Evolutionary conservation across 2,113 vertebrate species (phyloP).

Genomic region (Diglossa brunneiventris): DNA sequence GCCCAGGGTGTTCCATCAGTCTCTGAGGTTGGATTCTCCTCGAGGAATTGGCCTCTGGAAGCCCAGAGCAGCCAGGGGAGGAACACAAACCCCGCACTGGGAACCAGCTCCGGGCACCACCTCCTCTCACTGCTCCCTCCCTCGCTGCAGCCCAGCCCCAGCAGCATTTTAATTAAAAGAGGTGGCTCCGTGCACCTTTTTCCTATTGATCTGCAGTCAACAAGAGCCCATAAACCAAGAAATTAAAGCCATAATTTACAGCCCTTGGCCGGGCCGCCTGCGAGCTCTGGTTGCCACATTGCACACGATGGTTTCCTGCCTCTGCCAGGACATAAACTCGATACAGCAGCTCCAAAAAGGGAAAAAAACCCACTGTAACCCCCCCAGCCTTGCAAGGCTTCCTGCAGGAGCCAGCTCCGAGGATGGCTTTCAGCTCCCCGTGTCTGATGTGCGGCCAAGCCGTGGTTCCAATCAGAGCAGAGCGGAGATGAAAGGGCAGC

Average conservation of each 20-base stretch:
- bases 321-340: background rate
- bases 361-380: too few relatives aligned
- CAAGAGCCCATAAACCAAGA: background rate
- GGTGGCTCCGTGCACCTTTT: conserved; percentile 18
- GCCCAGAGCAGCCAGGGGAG: background rate
- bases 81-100: background rate
- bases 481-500: conserved; percentile 80
- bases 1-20: background rate
- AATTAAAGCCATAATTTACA: conserved; percentile 22
- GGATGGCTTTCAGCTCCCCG: conserved; percentile 59
- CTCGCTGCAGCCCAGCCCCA: background rate
- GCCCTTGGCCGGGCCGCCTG: background rate
- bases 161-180: conserved; percentile 27
- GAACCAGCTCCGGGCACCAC: background rate
- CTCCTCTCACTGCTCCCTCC: background rate
- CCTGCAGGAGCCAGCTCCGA: background rate
- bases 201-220: conserved; percentile 18
- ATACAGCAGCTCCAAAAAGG: background rate
- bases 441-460: conserved; percentile 65
- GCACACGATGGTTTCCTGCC: conserved; percentile 11
- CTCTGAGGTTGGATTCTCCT: background rate
- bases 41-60: conserved; percentile 1
- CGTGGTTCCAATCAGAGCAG: conserved; percentile 65
- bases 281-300: background rate
- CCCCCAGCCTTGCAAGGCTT: background rate